Conservation (phyloP, 1,140 invertebrate genomes). For the Diachasma alloeum region DNA sequence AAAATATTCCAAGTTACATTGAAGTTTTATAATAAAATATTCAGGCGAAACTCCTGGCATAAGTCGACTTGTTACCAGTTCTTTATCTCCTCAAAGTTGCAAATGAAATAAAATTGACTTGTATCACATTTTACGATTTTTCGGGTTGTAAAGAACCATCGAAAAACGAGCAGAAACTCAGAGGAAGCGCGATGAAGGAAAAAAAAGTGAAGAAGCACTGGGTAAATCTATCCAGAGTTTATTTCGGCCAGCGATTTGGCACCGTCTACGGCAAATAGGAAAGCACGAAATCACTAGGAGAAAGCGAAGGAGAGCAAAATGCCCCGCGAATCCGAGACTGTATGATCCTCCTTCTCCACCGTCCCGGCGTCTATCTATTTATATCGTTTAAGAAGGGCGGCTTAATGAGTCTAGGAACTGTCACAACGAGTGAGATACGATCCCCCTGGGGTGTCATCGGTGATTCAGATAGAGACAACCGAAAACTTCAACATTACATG, state of each 20-base stretch:
- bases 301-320: constrained; percentile 31
- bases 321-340: not conserved
- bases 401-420: constrained; percentile 64
- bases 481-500: not conserved
- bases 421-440: constrained; percentile 55
- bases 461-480: constrained; percentile 18
- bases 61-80: not conserved
- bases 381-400: constrained; percentile 57
- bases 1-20: too few species aligned
- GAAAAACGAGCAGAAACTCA: not conserved
- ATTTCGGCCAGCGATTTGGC: constrained; percentile 47
- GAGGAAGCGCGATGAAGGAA: constrained; percentile 22
- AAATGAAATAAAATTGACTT: not conserved
- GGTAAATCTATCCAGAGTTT: constrained; percentile 29
- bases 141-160: constrained; percentile 1
- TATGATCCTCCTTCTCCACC: not conserved
- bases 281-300: constrained; percentile 40
- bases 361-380: constrained; percentile 55
- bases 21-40: too few species aligned
- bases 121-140: constrained; percentile 13
- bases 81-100: too few species aligned
- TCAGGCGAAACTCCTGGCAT: too few species aligned
- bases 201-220: constrained; percentile 26
- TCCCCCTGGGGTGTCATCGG: constrained; percentile 35
- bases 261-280: constrained; percentile 54